Evolutionary conservation across 64 coral and sea anemone genomes (phyloP).

Genomic region (Stichodactyla helianthus): DNA sequence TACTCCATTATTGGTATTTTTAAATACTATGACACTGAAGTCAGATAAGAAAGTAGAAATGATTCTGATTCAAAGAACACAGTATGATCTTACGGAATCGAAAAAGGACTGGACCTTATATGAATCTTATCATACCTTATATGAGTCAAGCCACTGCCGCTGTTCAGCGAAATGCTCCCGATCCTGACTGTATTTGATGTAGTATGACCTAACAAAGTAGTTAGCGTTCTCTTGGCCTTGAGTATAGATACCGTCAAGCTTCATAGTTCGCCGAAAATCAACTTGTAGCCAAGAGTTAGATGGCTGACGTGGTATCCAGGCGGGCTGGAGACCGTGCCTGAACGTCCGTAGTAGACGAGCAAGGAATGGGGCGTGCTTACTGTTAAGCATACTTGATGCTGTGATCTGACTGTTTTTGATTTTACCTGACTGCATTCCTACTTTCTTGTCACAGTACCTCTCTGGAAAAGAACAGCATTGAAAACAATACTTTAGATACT

Average conservation of each 20-base stretch:
- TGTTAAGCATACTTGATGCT: slow-evolving; percentile 37
- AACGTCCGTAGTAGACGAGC: slow-evolving; percentile 24
- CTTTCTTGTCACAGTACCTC: slow-evolving; percentile 50
- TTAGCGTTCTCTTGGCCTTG: slow-evolving; percentile 54
- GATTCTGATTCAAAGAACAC: no score
- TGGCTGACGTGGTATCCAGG: slow-evolving; percentile 28
- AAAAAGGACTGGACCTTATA: no score
- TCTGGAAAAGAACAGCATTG: slow-evolving; percentile 17
- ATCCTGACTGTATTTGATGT: slow-evolving; percentile 48
- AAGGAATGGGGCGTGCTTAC: not conserved
- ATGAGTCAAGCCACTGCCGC: slow-evolving; percentile 40
- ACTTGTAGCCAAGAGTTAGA: slow-evolving; percentile 52
- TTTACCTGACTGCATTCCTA: slow-evolving; percentile 60
- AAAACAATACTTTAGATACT: not conserved
- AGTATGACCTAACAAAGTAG: slow-evolving; percentile 44
- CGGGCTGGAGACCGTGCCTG: slow-evolving; percentile 9
- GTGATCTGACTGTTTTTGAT: slow-evolving; percentile 67
- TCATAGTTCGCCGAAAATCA: slow-evolving; percentile 46
- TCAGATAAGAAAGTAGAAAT: no score
- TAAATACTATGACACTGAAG: no score
- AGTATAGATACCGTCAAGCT: slow-evolving; percentile 38
- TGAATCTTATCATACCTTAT: slow-evolving; percentile 39
- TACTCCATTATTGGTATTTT: no score
- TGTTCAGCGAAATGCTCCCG: slow-evolving; percentile 34
- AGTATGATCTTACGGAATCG: no score